Percentiles rank a stretch among this genome's conserved stretches.
Conservation (phyloP, 2,797 vertebrate species). For the Mycteria americana region DNA sequence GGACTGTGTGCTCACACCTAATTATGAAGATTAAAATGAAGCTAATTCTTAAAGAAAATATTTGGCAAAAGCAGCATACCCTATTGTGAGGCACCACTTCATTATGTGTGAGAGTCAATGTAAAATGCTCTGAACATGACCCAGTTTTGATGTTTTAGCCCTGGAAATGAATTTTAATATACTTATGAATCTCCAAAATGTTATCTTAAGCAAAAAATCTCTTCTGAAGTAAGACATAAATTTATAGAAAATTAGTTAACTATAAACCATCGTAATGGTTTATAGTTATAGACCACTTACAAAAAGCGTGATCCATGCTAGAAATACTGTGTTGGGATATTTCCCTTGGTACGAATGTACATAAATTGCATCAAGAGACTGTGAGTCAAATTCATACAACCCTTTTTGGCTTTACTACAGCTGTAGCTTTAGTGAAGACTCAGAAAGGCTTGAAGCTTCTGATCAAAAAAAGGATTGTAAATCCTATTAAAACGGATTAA, state of each 20-base stretch:
- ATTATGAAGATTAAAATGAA: background rate
- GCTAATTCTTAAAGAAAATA: background rate
- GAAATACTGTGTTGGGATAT: background rate
- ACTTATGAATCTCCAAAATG: background rate
- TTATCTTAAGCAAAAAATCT: background rate
- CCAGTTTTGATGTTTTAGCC: background rate
- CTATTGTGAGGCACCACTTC: background rate
- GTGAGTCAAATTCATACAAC: background rate
- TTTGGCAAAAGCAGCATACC: background rate
- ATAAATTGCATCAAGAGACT: background rate
- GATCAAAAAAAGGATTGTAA: constrained; percentile 44
- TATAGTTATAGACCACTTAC: background rate
- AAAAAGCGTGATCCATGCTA: background rate
- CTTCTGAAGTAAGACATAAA: background rate
- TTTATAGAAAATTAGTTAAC: background rate
- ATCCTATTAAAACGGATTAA: constrained; percentile 57
- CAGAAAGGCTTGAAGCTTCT: constrained; percentile 21
- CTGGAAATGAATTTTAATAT: background rate
- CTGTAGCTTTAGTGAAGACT: constrained; percentile 6
- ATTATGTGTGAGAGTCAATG: background rate
- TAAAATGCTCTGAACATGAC: background rate
- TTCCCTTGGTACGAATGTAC: background rate
- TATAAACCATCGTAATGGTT: background rate
- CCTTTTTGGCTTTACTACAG: constrained; percentile 21
- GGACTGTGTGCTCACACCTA: background rate